Conservation (phyloP, 2,888 invertebrate species). For the Melieria crassipennis region DNA sequence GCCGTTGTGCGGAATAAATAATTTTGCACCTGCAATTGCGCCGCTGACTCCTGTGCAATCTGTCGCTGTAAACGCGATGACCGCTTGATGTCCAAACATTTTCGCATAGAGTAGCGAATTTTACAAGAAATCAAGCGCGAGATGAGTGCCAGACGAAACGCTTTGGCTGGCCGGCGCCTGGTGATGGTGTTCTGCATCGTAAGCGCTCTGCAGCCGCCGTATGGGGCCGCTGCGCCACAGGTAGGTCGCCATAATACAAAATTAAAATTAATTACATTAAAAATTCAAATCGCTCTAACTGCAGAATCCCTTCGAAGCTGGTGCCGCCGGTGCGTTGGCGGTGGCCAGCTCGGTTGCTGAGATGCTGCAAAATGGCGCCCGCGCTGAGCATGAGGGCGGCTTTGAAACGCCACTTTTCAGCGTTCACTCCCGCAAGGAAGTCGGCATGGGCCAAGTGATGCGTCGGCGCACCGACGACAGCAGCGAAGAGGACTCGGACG, state of each 20-base stretch:
- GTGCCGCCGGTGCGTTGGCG: constrained; percentile 44
- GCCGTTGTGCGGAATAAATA: no score
- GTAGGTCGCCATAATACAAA: constrained; percentile 5
- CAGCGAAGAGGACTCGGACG: constrained; percentile 39
- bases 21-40: no score
- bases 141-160: no score
- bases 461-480: constrained; percentile 12
- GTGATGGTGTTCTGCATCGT: no score
- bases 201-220: not conserved
- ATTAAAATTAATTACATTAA: not conserved
- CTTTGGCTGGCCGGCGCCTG: no score
- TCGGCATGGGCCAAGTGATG: constrained; percentile 52
- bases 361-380: constrained; percentile 44
- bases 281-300: not conserved
- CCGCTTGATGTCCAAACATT: no score
- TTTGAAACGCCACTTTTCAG: constrained; percentile 44
- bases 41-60: no score
- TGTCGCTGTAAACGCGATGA: no score
- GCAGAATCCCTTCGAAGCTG: constrained; percentile 43
- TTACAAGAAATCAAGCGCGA: no score
- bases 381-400: constrained; percentile 33
- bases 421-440: constrained; percentile 40
- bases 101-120: no score
- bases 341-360: constrained; percentile 45
- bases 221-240: constrained; percentile 24